Evolutionary conservation across 2,888 invertebrate species (phyloP).

Genomic region (Tipula unca): DNA sequence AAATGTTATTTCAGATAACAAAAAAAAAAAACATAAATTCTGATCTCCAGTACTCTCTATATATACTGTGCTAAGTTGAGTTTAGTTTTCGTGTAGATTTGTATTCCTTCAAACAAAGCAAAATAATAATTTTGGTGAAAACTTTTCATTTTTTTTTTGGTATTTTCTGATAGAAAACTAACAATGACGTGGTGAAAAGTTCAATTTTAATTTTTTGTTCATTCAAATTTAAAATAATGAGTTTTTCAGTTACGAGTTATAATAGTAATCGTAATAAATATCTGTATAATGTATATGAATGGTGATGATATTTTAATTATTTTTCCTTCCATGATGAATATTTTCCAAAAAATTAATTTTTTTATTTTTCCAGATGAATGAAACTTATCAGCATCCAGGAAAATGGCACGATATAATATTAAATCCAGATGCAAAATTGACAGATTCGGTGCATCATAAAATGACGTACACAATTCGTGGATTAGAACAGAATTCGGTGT

Average conservation of each 20-base stretch:
- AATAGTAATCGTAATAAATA: not conserved
- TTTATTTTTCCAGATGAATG: constrained; percentile 50
- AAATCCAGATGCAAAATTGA: constrained; percentile 35
- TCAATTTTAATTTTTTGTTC: not conserved
- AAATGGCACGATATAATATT: constrained; percentile 56
- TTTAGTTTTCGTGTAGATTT: not conserved
- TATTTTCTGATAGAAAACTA: not conserved
- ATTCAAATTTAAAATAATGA: constrained; percentile 14
- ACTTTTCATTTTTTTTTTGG: not conserved
- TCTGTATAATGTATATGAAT: not conserved
- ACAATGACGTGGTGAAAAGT: constrained; percentile 9
- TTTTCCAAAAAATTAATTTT: not conserved
- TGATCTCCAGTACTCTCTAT: not conserved
- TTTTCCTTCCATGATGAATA: not conserved
- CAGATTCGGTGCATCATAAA: constrained; percentile 43
- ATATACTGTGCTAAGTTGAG: not conserved
- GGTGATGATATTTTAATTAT: constrained; percentile 14
- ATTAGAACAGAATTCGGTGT: constrained; percentile 57
- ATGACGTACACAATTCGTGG: constrained; percentile 56
- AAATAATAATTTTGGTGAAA: not conserved
- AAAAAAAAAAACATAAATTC: not conserved
- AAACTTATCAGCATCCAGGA: constrained; percentile 61
- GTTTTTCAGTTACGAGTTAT: not conserved
- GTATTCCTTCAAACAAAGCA: not conserved
- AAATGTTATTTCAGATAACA: not conserved